These are phyloP conservation scores for Hippopotamus amphibius DNA, from an alignment of 2,113 vertebrate genomes.

Conservation along the genomic window DNA sequence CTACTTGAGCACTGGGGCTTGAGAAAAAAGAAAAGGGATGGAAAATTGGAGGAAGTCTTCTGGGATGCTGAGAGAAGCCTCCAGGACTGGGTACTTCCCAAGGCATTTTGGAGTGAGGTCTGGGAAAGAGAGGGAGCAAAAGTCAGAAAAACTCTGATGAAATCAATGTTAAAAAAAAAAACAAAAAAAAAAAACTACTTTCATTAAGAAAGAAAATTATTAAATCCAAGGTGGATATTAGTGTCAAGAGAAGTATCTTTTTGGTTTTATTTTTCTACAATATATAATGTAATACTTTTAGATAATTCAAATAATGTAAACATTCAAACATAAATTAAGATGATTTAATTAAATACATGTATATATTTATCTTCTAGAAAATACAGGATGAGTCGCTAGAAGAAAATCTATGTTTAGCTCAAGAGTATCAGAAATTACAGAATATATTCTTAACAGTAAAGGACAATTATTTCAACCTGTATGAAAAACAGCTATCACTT, in stretches of 20 bases:
- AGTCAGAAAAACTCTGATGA: background rate
- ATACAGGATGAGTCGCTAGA: conserved; percentile 67
- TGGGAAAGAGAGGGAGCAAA: background rate
- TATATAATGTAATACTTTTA: background rate
- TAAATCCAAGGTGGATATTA: background rate
- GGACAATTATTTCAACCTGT: conserved; percentile 70
- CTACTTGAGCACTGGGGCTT: background rate
- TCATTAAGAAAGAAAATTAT: background rate
- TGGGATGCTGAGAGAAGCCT: background rate
- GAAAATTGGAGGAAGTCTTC: background rate
- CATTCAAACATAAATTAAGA: background rate
- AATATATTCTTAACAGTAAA: conserved; percentile 73
- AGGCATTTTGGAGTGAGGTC: background rate
- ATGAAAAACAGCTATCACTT: conserved; percentile 62
- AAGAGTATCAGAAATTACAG: conserved; percentile 81
- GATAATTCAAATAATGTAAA: background rate
- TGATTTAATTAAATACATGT: conserved; percentile 39
- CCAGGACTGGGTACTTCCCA: background rate
- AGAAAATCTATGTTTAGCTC: conserved; percentile 83
- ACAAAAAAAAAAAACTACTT: background rate
- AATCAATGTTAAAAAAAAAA: background rate
- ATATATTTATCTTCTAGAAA: conserved; percentile 77
- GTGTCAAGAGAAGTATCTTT: background rate
- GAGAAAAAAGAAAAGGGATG: background rate
- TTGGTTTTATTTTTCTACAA: background rate